A percentile compares a stretch with the other conserved stretches of the same genome.
Evolutionary conservation across 53 echinoderm and acorn worm genomes (phyloP).

Genomic region (Patiria pectinifera): DNA sequence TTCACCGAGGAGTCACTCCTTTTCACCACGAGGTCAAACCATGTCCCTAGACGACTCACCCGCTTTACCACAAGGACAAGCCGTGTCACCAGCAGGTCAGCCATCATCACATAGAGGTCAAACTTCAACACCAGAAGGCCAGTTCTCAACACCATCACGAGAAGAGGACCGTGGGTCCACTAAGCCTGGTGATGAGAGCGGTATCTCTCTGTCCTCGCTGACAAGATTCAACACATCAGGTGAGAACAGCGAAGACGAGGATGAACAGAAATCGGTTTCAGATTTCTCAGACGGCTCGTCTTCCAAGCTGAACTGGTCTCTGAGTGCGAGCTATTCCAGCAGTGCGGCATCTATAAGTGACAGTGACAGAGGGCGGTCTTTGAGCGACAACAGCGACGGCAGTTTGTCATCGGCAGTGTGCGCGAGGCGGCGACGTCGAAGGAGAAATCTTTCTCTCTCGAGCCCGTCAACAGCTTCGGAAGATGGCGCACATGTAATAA

Average conservation of each 20-base stretch:
- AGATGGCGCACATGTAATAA: not conserved
- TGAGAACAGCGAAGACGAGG: not conserved
- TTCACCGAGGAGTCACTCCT: not conserved
- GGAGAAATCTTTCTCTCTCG: not conserved
- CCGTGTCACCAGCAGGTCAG: not conserved
- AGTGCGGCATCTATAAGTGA: not conserved
- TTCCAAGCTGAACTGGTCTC: slow-evolving; percentile 39
- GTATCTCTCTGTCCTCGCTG: not conserved
- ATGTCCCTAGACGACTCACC: too few relatives aligned
- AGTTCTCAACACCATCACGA: not conserved
- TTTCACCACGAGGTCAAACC: not conserved
- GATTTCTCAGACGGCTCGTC: slow-evolving; percentile 13
- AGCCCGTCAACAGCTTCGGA: not conserved
- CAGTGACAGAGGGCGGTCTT: not conserved
- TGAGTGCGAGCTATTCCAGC: slow-evolving; percentile 34
- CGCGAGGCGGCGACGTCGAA: slow-evolving; percentile 12
- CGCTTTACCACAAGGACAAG: not conserved
- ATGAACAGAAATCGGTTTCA: not conserved
- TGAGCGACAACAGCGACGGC: not conserved
- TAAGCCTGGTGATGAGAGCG: not conserved
- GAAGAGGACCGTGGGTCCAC: not conserved
- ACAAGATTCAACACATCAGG: slow-evolving; percentile 16
- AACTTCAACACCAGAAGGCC: not conserved
- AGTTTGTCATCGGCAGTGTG: slow-evolving; percentile 6
- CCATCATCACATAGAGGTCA: not conserved